Evolutionary conservation across 2,113 vertebrate species (phyloP).

Genomic region (Coptodon bakossiorum): DNA sequence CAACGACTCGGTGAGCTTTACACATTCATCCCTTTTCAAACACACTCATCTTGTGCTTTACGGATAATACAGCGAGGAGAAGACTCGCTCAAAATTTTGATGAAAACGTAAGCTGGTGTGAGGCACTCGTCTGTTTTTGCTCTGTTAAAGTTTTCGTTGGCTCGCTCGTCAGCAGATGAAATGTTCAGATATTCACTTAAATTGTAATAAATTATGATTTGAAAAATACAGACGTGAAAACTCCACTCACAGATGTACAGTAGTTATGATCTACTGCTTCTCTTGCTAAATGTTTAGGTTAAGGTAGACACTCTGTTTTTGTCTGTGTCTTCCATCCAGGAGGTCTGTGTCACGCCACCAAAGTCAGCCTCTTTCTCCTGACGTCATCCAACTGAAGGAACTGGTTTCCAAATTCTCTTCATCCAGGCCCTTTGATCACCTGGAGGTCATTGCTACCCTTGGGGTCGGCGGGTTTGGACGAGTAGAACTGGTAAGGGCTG

Average conservation of each 20-base stretch:
- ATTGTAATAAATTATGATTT: not conserved
- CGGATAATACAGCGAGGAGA: not conserved
- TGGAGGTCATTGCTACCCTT: constrained; percentile 67
- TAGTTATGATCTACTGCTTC: accelerated
- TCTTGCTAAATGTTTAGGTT: accelerated
- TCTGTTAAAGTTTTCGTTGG: not conserved
- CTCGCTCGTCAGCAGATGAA: not conserved
- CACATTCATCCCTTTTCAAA: not conserved
- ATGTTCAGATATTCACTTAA: not conserved
- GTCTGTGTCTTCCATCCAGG: constrained; percentile 7
- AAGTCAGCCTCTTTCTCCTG: constrained; percentile 58
- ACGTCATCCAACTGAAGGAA: constrained; percentile 63
- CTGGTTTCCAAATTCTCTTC: constrained; percentile 47
- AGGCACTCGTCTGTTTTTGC: not conserved
- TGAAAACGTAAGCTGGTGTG: not conserved
- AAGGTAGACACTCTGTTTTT: accelerated
- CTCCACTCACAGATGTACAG: not conserved
- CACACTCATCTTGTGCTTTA: not conserved
- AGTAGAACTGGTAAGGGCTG: constrained; percentile 66
- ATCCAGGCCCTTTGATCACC: constrained; percentile 59
- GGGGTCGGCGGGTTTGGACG: constrained; percentile 75
- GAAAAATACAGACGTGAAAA: accelerated
- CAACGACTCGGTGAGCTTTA: not conserved
- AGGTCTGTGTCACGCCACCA: constrained; percentile 53
- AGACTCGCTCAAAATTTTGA: not conserved